phyloP scores from a whole-genome alignment of 2,113 vertebrate genomes.

The Mandrillus leucophaeus region DNA sequence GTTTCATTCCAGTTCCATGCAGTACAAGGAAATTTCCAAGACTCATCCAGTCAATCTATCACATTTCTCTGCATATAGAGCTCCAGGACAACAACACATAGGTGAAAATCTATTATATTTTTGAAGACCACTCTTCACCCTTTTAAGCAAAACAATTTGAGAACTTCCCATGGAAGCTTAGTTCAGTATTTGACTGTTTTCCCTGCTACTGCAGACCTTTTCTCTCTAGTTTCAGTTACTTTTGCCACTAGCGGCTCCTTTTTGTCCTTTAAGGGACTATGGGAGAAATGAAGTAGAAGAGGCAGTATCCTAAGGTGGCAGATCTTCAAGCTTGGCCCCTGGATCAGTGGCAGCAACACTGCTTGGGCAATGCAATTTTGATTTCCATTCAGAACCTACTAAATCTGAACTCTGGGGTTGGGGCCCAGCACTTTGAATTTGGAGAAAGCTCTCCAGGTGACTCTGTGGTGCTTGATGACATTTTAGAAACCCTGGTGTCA shows the following conservation, averaged over 20 bases:
- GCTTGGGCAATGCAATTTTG: background rate
- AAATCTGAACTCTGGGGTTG: background rate
- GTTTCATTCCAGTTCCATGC: background rate
- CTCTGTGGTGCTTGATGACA: background rate
- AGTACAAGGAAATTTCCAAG: background rate
- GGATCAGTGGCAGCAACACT: background rate
- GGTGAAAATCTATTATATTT: background rate
- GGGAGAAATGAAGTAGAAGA: background rate
- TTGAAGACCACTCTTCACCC: background rate
- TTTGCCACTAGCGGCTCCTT: background rate
- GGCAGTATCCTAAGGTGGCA: background rate
- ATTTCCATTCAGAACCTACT: background rate
- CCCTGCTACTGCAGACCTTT: background rate
- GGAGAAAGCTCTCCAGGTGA: background rate
- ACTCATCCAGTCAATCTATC: background rate
- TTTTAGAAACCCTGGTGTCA: background rate
- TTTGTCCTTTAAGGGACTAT: background rate
- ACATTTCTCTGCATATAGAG: background rate
- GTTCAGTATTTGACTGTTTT: background rate
- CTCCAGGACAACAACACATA: background rate
- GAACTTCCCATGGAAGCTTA: background rate
- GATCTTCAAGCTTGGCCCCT: background rate
- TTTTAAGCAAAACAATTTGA: background rate
- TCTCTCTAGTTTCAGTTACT: background rate
- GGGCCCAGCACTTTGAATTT: background rate